A percentile compares a stretch with the other conserved stretches of the same genome.
phyloP scores from a whole-genome alignment of 2,797 vertebrate species.

The Catostomus latipinnis region DNA sequence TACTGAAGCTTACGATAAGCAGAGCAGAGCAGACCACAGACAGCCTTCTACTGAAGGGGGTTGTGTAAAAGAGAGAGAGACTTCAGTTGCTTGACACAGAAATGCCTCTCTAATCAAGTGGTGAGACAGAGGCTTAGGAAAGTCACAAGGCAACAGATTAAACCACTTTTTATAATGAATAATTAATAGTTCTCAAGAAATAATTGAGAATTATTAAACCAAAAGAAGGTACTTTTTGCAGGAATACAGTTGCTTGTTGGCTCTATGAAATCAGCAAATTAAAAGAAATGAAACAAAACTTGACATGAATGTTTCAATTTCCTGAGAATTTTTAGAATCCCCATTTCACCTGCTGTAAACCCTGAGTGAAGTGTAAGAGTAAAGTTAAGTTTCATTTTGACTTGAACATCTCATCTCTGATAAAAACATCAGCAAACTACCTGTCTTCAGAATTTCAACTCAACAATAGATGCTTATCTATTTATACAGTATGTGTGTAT shows the following conservation, averaged over 20 bases:
- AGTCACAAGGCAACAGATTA: neutral
- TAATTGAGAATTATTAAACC: constrained; percentile 3
- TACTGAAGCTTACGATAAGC: constrained; percentile 63
- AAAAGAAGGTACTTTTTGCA: constrained; percentile 9
- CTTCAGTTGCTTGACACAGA: neutral
- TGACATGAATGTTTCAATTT: neutral
- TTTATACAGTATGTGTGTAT: neutral
- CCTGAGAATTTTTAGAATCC: neutral
- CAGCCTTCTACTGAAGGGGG: constrained; percentile 27
- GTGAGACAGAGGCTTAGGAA: neutral
- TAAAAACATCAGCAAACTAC: neutral
- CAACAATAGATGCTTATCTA: constrained; percentile 21
- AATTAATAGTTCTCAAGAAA: neutral
- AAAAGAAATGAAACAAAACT: constrained; percentile 29
- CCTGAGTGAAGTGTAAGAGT: neutral
- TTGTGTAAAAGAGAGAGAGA: constrained; percentile 16
- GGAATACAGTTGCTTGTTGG: neutral
- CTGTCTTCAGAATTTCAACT: neutral
- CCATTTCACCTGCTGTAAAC: neutral
- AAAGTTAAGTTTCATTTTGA: neutral
- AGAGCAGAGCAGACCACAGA: constrained; percentile 58
- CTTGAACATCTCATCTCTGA: neutral
- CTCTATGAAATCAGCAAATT: neutral
- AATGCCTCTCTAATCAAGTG: neutral
- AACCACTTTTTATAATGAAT: neutral